Percentiles rank a stretch among this genome's conserved stretches.
Evolutionary conservation across 2,113 vertebrate species (phyloP).

Genomic region (Scortum barcoo): DNA sequence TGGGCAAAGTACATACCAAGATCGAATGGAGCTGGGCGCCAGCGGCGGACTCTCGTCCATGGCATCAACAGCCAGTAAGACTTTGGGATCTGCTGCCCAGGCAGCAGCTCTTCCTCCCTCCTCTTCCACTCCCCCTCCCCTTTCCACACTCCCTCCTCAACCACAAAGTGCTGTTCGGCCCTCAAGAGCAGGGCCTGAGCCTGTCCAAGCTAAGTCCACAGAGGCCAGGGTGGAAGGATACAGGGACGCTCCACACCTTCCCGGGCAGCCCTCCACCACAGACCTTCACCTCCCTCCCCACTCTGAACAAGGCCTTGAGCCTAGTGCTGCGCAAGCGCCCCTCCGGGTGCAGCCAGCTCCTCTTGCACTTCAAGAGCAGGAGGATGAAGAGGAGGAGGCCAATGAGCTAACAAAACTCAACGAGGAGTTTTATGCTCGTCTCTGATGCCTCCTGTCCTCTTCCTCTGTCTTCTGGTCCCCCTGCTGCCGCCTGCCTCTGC

Average conservation of each 20-base stretch:
- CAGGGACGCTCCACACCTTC: slow-evolving; percentile 78
- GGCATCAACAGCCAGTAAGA: slow-evolving; percentile 85
- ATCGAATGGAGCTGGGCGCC: slow-evolving; percentile 88
- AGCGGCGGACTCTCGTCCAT: slow-evolving; percentile 86
- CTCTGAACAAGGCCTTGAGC: slow-evolving; percentile 49
- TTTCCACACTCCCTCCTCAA: slow-evolving; percentile 41
- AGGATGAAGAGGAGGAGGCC: slow-evolving; percentile 82
- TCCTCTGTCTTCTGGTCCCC: neutral
- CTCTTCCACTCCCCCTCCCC: slow-evolving; percentile 36
- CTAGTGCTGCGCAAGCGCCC: slow-evolving; percentile 46
- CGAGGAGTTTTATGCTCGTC: slow-evolving; percentile 86
- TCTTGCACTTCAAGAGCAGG: slow-evolving; percentile 75
- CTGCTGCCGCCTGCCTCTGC: slow-evolving; percentile 36
- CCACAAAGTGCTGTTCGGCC: slow-evolving; percentile 45
- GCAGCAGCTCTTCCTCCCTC: slow-evolving; percentile 39
- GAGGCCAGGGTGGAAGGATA: slow-evolving; percentile 76
- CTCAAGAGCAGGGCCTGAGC: slow-evolving; percentile 45
- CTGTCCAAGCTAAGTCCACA: slow-evolving; percentile 32
- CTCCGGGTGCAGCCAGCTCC: slow-evolving; percentile 63
- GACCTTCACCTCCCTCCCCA: slow-evolving; percentile 60
- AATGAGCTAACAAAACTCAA: slow-evolving; percentile 92
- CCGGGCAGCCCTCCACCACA: slow-evolving; percentile 50
- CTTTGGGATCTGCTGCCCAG: slow-evolving; percentile 73
- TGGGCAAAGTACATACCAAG: slow-evolving; percentile 85
- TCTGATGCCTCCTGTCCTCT: slow-evolving; percentile 83